These are phyloP conservation scores for Brachionus paranguensis DNA, from an alignment of 1,140 invertebrate genomes.

Conservation along the genomic window DNA sequence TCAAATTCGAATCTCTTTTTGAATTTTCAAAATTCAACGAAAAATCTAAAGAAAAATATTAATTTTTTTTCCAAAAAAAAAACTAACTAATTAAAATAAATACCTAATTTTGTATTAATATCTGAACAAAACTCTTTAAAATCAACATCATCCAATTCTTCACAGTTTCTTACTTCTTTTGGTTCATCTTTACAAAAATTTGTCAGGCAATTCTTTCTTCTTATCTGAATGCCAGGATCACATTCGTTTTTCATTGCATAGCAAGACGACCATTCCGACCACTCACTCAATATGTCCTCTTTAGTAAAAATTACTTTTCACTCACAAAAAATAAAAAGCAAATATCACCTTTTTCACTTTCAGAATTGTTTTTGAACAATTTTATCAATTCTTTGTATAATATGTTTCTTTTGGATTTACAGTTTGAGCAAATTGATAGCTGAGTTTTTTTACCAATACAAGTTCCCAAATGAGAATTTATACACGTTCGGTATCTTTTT, in stretches of 20 bases:
- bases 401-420: neutral
- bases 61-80: neutral
- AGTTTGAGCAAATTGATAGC: neutral
- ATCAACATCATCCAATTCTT: neutral
- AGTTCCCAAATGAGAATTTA: neutral
- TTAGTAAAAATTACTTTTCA: neutral
- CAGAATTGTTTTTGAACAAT: neutral
- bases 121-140: neutral
- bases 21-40: neutral
- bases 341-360: neutral
- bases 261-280: constrained; percentile 16
- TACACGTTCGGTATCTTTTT: neutral
- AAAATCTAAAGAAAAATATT: neutral
- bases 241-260: constrained; percentile 1
- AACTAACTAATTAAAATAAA: neutral
- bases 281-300: neutral
- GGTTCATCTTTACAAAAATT: neutral
- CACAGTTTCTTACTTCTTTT: neutral
- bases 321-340: neutral
- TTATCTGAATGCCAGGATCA: neutral
- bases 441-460: neutral
- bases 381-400: neutral
- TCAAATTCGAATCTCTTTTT: neutral
- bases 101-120: neutral
- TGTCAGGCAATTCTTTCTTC: neutral